Base-by-base conservation (phyloP, 2,888 invertebrate genomes). In the Dynastes tityus region DNA sequence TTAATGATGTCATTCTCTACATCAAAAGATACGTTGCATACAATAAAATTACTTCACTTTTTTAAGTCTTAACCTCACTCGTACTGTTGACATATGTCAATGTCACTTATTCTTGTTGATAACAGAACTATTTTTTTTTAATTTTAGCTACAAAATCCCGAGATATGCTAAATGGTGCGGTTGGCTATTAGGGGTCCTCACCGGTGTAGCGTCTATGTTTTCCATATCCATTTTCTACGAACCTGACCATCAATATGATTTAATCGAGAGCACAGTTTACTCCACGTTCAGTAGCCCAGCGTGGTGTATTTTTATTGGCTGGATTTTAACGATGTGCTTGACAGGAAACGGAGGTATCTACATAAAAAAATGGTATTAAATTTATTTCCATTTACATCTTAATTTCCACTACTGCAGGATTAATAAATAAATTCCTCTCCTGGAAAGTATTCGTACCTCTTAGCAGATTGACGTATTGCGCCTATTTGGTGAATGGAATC, bases 401-500 rank as follows among this genome's bases (percentile, higher is more conserved):
- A 11, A 45, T 45, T 45, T 45, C 45, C 2, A 11, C 49, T 63
- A 73, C 89, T 89, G 37, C 86, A 93, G 93, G 91, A 68, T 85
- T 91, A 5, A 83, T 93, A 0, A 90, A 90, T 40, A 91, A 89
- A 82, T 87, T 93, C 79, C 85, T 94, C 65, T 90, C 90, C 0
- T 93, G 92, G 92, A 91, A 91, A 84, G 89, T 91, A 68, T 91
- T 94, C 82, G 91, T 92, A 40, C 93, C 94, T 0, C 88, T 94
- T 22, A 93, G 94, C 80, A 90, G 94, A 82, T 87, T 95, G 78
- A 94, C 94, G 0, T 95, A 93, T 85, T 93, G 94, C 82, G 94
- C 94, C 1, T 95, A 94, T 86, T 89, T 95, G 73, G 91, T 93
- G 45, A 94, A 95, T 85, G 94, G 94, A 2, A 88, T 94, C 29